phyloP scores from a whole-genome alignment of 2,888 invertebrate species.

The Cryptus armator region DNA sequence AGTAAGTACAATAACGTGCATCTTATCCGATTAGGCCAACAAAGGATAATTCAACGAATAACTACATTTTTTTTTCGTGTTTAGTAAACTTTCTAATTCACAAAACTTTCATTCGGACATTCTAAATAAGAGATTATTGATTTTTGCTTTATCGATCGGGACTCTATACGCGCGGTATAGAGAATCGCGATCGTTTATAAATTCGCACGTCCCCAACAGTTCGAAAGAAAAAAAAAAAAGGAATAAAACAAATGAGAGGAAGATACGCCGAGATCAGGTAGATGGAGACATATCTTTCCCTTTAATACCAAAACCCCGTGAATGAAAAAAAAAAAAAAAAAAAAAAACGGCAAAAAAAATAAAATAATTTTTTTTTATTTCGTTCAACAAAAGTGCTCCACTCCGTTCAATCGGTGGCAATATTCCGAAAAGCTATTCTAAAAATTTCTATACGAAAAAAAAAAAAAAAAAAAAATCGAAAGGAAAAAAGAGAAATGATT shows the following conservation, averaged over 20 bases:
- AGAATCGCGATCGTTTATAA: slow-evolving; percentile 34
- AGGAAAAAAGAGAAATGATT: slow-evolving; percentile 49
- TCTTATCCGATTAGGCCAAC: slow-evolving; percentile 60
- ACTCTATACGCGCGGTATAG: slow-evolving; percentile 39
- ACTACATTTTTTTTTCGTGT: slow-evolving; percentile 40
- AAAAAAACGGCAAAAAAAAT: slow-evolving; percentile 12
- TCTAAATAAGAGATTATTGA: slow-evolving; percentile 6
- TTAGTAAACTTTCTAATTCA: slow-evolving; percentile 29
- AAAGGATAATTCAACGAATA: slow-evolving; percentile 49
- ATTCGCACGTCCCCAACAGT: slow-evolving; percentile 45
- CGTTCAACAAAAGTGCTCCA: slow-evolving; percentile 39
- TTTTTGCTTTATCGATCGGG: slow-evolving; percentile 44
- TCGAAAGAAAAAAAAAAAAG: slow-evolving; percentile 22
- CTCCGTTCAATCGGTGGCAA: slow-evolving; percentile 60
- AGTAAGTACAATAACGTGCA: slow-evolving; percentile 60
- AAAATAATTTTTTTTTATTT: slow-evolving; percentile 39
- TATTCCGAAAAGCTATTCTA: slow-evolving; percentile 61
- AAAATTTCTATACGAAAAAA: slow-evolving; percentile 53
- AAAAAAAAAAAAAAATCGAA: slow-evolving; percentile 35
- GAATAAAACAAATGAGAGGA: slow-evolving; percentile 29
- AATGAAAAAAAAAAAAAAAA: slow-evolving; percentile 12
- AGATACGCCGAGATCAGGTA: slow-evolving; percentile 45
- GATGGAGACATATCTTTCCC: slow-evolving; percentile 71
- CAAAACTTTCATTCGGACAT: slow-evolving; percentile 16
- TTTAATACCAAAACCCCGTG: slow-evolving; percentile 61